These are phyloP conservation scores for Cyrtodaria siliqua DNA, from an alignment of 2,888 invertebrate genomes.

Conservation along the genomic window DNA sequence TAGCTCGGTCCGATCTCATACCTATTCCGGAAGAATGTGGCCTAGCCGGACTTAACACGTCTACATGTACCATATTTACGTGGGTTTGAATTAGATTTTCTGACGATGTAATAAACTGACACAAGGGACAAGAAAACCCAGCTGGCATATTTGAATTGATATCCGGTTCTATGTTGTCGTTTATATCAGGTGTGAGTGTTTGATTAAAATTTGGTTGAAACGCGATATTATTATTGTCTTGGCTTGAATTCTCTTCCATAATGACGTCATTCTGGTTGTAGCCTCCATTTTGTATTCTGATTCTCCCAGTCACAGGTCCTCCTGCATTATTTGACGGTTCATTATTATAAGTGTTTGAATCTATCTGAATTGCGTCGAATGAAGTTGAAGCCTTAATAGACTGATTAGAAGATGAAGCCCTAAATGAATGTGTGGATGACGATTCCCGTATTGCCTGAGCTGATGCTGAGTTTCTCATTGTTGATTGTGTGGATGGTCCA, in stretches of 20 bases:
- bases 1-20: background rate
- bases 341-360: constrained; percentile 10
- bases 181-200: constrained; percentile 65
- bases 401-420: constrained; percentile 27
- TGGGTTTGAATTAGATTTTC: constrained; percentile 92
- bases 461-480: constrained; percentile 19
- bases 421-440: constrained; percentile 22
- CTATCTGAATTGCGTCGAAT: constrained; percentile 32
- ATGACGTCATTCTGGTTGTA: constrained; percentile 49
- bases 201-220: constrained; percentile 58
- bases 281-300: constrained; percentile 29
- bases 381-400: constrained; percentile 40
- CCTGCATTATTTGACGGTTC: constrained; percentile 10
- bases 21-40: constrained; percentile 17
- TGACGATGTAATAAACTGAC: constrained; percentile 91
- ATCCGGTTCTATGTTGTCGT: constrained; percentile 71
- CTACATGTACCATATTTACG: constrained; percentile 93
- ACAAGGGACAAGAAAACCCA: constrained; percentile 90
- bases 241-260: constrained; percentile 50
- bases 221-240: constrained; percentile 60
- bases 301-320: constrained; percentile 2
- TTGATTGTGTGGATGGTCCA: constrained; percentile 36
- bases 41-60: constrained; percentile 71
- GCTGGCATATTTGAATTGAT: constrained; percentile 72
- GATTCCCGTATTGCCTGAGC: constrained; percentile 27